These are phyloP conservation scores for Frankliniella fusca DNA, from an alignment of 2,888 invertebrate genomes.

Conservation along the genomic window DNA sequence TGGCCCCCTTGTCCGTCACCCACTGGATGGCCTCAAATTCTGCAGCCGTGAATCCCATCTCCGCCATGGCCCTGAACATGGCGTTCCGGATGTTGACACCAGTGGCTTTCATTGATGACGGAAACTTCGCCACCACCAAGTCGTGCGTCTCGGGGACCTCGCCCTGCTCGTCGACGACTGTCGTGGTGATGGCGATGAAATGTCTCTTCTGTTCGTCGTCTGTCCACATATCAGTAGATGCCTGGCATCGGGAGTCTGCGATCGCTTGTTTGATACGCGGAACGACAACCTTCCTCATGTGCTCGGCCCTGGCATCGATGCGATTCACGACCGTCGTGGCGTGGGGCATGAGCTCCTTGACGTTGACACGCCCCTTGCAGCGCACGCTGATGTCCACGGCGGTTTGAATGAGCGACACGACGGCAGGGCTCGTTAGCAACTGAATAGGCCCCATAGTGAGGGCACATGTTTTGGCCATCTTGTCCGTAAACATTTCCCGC, in stretches of 20 bases:
- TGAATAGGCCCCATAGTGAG: background rate
- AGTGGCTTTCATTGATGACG: too few species aligned
- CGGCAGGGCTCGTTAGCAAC: background rate
- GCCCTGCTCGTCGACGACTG: background rate
- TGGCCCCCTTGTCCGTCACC: background rate
- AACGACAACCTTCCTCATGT: background rate
- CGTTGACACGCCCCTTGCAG: too few species aligned
- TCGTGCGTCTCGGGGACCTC: background rate
- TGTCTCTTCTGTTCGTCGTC: background rate
- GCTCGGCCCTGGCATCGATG: too few species aligned
- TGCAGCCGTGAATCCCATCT: background rate
- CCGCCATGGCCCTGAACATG: too few species aligned
- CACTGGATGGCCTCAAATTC: background rate
- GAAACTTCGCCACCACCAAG: too few species aligned
- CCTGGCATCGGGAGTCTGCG: background rate
- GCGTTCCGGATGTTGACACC: too few species aligned
- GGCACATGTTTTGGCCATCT: background rate
- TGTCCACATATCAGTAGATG: background rate
- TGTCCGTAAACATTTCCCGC: too few species aligned
- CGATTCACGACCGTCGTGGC: too few species aligned
- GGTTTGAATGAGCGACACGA: background rate
- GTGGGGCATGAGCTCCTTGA: too few species aligned
- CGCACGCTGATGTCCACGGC: background rate
- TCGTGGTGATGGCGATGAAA: background rate
- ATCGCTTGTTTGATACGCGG: background rate